phyloP scores from a whole-genome alignment of 2,113 vertebrate genomes.

The Nansenia antarctica region DNA sequence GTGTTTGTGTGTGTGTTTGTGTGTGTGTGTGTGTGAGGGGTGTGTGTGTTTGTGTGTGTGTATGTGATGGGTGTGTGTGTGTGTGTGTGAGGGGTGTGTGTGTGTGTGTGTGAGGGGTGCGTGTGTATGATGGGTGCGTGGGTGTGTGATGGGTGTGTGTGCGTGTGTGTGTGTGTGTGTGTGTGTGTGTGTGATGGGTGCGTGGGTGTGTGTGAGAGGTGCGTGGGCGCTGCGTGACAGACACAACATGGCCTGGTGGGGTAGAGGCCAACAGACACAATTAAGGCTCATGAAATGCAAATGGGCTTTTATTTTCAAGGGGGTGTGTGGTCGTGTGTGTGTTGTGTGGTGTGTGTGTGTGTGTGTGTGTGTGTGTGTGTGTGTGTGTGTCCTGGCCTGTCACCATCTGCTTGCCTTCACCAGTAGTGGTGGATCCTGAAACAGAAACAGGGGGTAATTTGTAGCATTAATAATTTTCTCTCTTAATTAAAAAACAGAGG shows the following conservation, averaged over 20 bases:
- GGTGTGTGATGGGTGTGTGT: conserved; percentile 64
- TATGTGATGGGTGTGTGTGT: conserved; percentile 62
- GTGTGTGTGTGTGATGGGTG: neutral
- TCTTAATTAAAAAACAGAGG: conserved; percentile 59
- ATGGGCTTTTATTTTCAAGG: conserved; percentile 76
- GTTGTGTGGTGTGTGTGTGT: conserved; percentile 32
- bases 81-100: no score
- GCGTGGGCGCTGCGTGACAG: neutral
- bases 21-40: conserved; percentile 13
- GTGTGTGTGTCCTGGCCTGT: conserved; percentile 43
- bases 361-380: conserved; percentile 45
- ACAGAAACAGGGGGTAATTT: conserved; percentile 83
- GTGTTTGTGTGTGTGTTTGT: conserved; percentile 20
- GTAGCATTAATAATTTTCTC: conserved; percentile 85
- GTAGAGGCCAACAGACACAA: conserved; percentile 82
- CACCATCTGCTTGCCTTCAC: conserved; percentile 93
- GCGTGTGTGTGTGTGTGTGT: conserved; percentile 44
- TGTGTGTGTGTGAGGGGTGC: neutral
- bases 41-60: conserved; percentile 20
- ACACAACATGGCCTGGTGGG: conserved; percentile 39
- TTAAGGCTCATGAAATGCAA: conserved; percentile 98
- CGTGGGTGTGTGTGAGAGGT: conserved; percentile 11
- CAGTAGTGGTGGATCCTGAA: conserved; percentile 66
- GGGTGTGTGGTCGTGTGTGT: conserved; percentile 4
- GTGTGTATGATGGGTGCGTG: conserved; percentile 18